phyloP scores from a whole-genome alignment of 2,113 vertebrate genomes.

The Anser brachyrhynchus region DNA sequence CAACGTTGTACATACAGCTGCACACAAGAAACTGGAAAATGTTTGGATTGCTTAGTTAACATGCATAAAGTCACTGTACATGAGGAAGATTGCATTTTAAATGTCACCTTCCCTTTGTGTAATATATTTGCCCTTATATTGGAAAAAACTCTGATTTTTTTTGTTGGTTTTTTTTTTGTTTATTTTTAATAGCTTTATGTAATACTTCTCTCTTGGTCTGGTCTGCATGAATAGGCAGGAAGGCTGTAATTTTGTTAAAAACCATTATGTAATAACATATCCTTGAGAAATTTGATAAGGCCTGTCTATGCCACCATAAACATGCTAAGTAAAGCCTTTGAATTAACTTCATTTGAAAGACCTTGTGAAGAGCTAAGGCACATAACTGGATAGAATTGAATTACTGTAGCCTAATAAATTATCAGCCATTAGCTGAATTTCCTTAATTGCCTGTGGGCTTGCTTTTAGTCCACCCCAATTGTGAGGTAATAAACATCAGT shows the following conservation, averaged over 20 bases:
- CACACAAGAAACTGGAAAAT: neutral
- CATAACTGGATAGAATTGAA: slow-evolving; percentile 21
- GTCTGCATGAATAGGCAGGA: neutral
- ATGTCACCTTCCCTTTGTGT: neutral
- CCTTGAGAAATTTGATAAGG: slow-evolving; percentile 48
- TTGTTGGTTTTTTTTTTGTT: neutral
- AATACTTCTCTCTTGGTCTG: neutral
- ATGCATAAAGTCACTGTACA: neutral
- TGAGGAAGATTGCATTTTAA: neutral
- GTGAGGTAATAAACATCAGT: slow-evolving; percentile 17
- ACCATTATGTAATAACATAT: neutral
- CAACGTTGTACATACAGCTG: neutral
- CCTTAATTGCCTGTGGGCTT: slow-evolving; percentile 56
- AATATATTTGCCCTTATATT: neutral
- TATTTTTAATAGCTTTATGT: neutral
- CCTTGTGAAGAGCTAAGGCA: slow-evolving; percentile 28
- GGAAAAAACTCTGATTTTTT: neutral
- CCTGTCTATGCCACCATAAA: neutral
- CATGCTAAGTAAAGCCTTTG: slow-evolving; percentile 22
- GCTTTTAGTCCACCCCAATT: slow-evolving; percentile 59
- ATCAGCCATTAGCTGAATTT: slow-evolving; percentile 63
- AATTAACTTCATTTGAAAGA: slow-evolving; percentile 41
- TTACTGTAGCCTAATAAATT: slow-evolving; percentile 56
- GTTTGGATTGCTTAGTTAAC: neutral
- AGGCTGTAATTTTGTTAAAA: slow-evolving; percentile 38